These are phyloP conservation scores for Tryphoninae sp. DNA, from an alignment of 2,888 invertebrate species.

Conservation along the genomic window DNA sequence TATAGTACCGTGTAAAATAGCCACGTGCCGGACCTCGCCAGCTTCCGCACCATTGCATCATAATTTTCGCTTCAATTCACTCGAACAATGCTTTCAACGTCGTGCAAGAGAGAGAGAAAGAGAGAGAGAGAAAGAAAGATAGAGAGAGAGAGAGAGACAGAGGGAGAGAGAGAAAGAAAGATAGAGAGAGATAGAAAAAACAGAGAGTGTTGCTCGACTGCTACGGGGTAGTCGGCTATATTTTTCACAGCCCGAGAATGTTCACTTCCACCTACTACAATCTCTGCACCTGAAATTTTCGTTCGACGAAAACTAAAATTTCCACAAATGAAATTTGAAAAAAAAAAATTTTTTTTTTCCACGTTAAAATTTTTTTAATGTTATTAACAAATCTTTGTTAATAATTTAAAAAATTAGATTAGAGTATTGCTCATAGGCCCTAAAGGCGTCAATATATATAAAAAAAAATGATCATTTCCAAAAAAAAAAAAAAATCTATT, in stretches of 20 bases:
- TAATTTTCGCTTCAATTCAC: conserved; percentile 57
- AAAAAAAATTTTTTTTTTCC: too few species aligned
- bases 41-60: conserved; percentile 54
- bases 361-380: too few species aligned
- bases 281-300: conserved; percentile 42
- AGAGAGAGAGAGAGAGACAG: background rate
- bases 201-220: conserved; percentile 5
- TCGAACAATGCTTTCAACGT: conserved; percentile 55
- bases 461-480: too few species aligned
- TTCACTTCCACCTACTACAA: conserved; percentile 28
- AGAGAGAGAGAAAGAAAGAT: background rate
- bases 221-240: background rate
- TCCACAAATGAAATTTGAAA: too few species aligned
- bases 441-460: too few species aligned
- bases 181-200: conserved; percentile 2
- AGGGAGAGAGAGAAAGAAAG: background rate
- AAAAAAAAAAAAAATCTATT: too few species aligned
- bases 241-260: conserved; percentile 37
- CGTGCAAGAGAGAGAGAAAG: background rate
- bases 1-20: background rate
- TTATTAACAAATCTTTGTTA: too few species aligned
- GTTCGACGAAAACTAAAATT: conserved; percentile 2
- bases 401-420: too few species aligned
- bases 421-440: too few species aligned
- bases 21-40: conserved; percentile 17